Evolutionary conservation across 2,113 vertebrate genomes (phyloP), one percentile per base, ranked within the genome.

Genomic region (Solea senegalensis): DNA sequence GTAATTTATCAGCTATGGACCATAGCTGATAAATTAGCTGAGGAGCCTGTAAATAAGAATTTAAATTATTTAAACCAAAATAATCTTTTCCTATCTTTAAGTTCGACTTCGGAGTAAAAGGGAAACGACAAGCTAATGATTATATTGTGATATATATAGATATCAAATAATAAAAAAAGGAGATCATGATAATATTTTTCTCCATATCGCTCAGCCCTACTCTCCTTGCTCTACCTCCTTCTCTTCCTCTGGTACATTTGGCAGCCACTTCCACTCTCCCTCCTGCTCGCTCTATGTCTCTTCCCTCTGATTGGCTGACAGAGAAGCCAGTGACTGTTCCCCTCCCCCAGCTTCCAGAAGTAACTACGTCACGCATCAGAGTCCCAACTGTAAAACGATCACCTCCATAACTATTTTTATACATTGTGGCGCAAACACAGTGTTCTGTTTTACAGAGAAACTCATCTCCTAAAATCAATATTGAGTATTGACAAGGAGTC

Each of bases 301-400:
- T 83, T 40, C 28, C 21, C 69, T 80, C 70, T 79, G 78, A 92
- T 93, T 93, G 92, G 91, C 68, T 9, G 46, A 72, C 43, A 45
- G 46, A 72, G 66, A 70, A 74, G 63, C 81, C 60, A 71, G 75
- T 72, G 68, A 62, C 65, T 49, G 28, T 55, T 46, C 75, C 83
- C 81, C 78, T 62, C 80, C 75, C 76, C 73, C 80, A 85, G 76
- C 90, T 87, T 90, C 86, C 84, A 88, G 89, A 90, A 90, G 39
- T 76, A 77, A 86, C 76, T 55, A 86, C 72, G 83, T 90, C 85
- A 86, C 61, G 74, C 84, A 72, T 61, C 70, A 77, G 70, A 86
- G 74, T 84, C 78, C 77, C 76, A 53, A 78, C 85, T 82, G 67
- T 76, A 74, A 64, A 80, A 73, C 64, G 15, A 65, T 69, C 3